Percentiles rank a stretch among this genome's conserved stretches.
Conservation (phyloP, 2,888 invertebrate genomes). For the Dorcus parallelipipedus region DNA sequence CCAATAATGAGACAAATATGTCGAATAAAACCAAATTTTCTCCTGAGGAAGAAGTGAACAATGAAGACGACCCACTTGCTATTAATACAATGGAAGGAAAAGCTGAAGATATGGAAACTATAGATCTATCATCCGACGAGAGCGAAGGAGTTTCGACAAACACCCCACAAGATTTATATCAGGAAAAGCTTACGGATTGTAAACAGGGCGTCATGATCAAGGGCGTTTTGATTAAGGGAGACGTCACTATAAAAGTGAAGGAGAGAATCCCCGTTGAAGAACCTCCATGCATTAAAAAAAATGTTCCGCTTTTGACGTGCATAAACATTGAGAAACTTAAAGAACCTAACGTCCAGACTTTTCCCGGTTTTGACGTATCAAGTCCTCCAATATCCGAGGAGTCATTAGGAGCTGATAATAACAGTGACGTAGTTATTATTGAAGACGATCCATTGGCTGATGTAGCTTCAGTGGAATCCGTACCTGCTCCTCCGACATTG, state of each 20-base stretch:
- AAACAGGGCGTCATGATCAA: background rate
- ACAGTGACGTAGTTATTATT: conserved; percentile 23
- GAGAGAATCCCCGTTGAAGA: conserved; percentile 17
- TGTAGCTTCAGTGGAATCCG: conserved; percentile 25
- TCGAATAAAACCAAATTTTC: too few species aligned
- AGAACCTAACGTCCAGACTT: conserved; percentile 6
- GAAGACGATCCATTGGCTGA: conserved; percentile 46
- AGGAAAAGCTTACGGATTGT: background rate
- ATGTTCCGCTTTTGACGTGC: conserved; percentile 24
- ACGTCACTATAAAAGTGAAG: conserved; percentile 2
- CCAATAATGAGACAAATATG: too few species aligned
- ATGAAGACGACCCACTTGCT: too few species aligned
- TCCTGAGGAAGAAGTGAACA: too few species aligned
- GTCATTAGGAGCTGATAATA: conserved; percentile 15
- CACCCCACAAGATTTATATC: background rate
- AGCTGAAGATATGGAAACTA: conserved; percentile 5
- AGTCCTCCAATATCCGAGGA: conserved; percentile 16
- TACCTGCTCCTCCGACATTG: conserved; percentile 14
- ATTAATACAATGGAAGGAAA: too few species aligned
- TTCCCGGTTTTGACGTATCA: background rate
- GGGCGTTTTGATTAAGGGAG: background rate
- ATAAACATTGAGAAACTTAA: conserved; percentile 29
- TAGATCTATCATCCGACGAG: conserved; percentile 12
- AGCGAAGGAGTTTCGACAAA: background rate
- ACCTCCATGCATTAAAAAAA: conserved; percentile 20